phyloP scores from a whole-genome alignment of 2,113 vertebrate genomes.

The Eudyptes chrysolophus region DNA sequence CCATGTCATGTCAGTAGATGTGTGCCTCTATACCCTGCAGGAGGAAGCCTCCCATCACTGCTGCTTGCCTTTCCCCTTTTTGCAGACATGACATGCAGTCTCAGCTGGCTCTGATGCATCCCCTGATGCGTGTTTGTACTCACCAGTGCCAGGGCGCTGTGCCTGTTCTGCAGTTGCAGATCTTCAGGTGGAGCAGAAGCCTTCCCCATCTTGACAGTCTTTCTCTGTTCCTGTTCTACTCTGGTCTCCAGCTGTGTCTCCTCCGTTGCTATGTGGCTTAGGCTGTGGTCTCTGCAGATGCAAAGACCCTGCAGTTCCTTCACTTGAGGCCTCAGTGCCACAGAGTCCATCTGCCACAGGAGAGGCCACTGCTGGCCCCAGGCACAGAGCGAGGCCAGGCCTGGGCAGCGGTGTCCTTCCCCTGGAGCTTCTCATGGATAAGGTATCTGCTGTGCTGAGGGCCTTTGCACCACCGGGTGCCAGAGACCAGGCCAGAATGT shows the following conservation, averaged over 20 bases:
- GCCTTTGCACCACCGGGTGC: neutral
- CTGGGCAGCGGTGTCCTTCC: neutral
- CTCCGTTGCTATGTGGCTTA: neutral
- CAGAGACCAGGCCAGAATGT: neutral
- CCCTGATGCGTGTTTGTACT: neutral
- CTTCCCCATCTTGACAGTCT: neutral
- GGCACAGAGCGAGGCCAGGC: neutral
- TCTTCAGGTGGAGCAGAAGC: neutral
- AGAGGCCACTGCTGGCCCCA: neutral
- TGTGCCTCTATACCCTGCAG: neutral
- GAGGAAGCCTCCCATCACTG: neutral
- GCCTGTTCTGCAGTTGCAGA: neutral
- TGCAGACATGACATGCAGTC: neutral
- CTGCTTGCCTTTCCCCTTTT: neutral
- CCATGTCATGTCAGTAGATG: rapidly evolving
- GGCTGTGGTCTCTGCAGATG: neutral
- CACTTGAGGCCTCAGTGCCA: neutral
- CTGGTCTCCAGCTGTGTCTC: neutral
- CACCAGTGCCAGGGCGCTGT: neutral
- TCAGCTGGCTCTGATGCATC: neutral
- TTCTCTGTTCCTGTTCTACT: neutral
- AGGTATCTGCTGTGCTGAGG: neutral
- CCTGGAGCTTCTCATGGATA: neutral
- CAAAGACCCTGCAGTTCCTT: neutral
- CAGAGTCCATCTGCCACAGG: neutral